Percentiles rank a stretch among this genome's conserved stretches.
These are phyloP conservation scores for Merluccius polli DNA, from an alignment of 2,797 vertebrate species.

Conservation along the genomic window DNA sequence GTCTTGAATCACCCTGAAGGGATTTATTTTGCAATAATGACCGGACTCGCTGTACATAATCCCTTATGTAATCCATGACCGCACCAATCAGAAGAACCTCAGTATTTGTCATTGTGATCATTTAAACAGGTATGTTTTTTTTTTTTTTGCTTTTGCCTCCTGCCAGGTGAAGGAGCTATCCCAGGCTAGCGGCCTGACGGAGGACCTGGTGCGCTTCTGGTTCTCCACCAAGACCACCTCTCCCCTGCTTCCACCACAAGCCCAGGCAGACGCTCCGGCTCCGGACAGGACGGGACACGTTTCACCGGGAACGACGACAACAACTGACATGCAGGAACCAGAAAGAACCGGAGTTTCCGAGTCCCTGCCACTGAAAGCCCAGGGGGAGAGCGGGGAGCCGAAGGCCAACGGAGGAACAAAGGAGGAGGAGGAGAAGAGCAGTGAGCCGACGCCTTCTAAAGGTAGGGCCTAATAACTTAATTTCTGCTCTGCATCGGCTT, in stretches of 20 bases:
- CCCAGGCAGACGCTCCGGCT: constrained; percentile 35
- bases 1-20: too few relatives aligned
- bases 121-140: background rate
- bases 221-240: constrained; percentile 69
- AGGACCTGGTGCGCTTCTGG: constrained; percentile 86
- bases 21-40: too few relatives aligned
- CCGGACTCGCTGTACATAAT: too few relatives aligned
- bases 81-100: too few relatives aligned
- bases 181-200: constrained; percentile 76
- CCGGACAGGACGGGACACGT: constrained; percentile 21
- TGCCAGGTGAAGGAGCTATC: constrained; percentile 78
- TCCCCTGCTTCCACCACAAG: constrained; percentile 25
- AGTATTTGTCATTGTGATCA: background rate
- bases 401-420: constrained; percentile 49
- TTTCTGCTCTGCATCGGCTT: background rate
- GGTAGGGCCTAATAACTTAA: constrained; percentile 46
- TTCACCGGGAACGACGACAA: constrained; percentile 18
- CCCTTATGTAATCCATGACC: too few relatives aligned
- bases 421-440: constrained; percentile 14
- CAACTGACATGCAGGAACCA: background rate
- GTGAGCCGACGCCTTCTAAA: constrained; percentile 33
- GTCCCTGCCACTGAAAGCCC: constrained; percentile 45
- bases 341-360: constrained; percentile 16
- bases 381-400: constrained; percentile 52
- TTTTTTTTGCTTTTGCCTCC: background rate